Evolutionary conservation across 35 echinoderm and acorn worm genomes (phyloP).

Genomic region (Diadema setosum): DNA sequence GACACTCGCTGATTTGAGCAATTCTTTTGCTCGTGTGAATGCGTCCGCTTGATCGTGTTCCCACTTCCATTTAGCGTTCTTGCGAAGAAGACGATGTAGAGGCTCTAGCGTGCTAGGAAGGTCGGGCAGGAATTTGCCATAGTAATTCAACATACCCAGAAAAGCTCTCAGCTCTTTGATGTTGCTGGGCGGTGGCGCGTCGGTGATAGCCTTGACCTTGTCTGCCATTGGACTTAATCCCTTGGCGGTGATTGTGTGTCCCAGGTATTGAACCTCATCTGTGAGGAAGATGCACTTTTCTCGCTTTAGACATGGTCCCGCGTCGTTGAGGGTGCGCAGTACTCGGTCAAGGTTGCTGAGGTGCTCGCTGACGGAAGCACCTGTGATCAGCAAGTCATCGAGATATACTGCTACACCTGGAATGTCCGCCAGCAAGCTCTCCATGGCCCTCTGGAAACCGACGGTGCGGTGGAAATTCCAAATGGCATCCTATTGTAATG

Average conservation of each 20-base stretch:
- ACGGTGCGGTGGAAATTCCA: constrained; percentile 35
- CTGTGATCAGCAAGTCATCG: constrained; percentile 63
- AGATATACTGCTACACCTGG: constrained; percentile 27
- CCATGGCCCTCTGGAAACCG: constrained; percentile 34
- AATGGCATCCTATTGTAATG: constrained; percentile 39
- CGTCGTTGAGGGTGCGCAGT: background rate
- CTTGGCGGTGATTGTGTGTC: constrained; percentile 29
- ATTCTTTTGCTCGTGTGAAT: background rate
- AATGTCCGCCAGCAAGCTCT: constrained; percentile 14
- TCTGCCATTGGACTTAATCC: constrained; percentile 26
- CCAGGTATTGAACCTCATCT: too few relatives aligned
- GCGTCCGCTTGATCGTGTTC: constrained; percentile 6
- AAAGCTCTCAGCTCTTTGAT: constrained; percentile 43
- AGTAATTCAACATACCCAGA: constrained; percentile 58
- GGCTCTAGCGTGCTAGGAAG: constrained; percentile 19
- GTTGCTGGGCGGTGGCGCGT: constrained; percentile 44
- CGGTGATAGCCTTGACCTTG: too few relatives aligned
- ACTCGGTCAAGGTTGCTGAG: background rate
- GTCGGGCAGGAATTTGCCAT: constrained; percentile 25
- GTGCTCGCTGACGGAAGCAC: background rate
- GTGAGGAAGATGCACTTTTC: constrained; percentile 42
- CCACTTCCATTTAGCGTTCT: background rate
- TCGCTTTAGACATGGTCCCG: constrained; percentile 1
- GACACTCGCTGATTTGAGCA: background rate
- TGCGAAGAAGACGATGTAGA: background rate